Percentiles rank a stretch among this genome's conserved stretches.
phyloP scores from a whole-genome alignment of 2,888 invertebrate species.

The Heterodera filipjevi region DNA sequence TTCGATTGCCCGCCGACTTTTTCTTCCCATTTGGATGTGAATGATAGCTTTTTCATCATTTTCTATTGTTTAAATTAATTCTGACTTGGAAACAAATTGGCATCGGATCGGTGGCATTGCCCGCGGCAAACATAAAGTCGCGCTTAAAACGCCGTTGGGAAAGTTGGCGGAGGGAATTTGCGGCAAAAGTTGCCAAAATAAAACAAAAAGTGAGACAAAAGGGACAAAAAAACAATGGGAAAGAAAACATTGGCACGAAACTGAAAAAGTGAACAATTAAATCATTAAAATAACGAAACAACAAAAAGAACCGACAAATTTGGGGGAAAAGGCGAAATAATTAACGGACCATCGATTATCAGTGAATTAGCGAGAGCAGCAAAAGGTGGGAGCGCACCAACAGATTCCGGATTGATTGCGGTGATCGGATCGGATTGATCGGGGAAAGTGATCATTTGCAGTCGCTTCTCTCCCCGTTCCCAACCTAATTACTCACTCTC shows the following conservation, averaged over 20 bases:
- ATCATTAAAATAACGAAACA: background rate
- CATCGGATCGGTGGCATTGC: conserved; percentile 53
- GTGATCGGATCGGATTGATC: background rate
- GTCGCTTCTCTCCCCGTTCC: background rate
- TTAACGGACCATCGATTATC: background rate
- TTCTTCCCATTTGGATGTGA: conserved; percentile 37
- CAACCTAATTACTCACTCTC: background rate
- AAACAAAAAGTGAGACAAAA: background rate
- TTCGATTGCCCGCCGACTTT: conserved; percentile 30
- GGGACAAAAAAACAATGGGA: background rate
- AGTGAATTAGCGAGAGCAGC: background rate
- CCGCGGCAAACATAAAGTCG: conserved; percentile 62
- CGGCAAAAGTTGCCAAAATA: background rate
- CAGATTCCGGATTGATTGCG: background rate
- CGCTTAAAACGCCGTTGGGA: conserved; percentile 48
- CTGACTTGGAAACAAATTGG: conserved; percentile 59
- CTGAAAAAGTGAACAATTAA: background rate
- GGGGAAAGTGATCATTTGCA: background rate
- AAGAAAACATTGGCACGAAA: background rate
- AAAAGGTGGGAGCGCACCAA: background rate
- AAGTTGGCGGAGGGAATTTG: conserved; percentile 11
- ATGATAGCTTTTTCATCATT: conserved; percentile 9
- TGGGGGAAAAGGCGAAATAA: background rate
- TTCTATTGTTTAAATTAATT: background rate
- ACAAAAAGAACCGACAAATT: background rate